Evolutionary conservation across 1,140 invertebrate genomes (phyloP).

Genomic region (Anastrepha obliqua): DNA sequence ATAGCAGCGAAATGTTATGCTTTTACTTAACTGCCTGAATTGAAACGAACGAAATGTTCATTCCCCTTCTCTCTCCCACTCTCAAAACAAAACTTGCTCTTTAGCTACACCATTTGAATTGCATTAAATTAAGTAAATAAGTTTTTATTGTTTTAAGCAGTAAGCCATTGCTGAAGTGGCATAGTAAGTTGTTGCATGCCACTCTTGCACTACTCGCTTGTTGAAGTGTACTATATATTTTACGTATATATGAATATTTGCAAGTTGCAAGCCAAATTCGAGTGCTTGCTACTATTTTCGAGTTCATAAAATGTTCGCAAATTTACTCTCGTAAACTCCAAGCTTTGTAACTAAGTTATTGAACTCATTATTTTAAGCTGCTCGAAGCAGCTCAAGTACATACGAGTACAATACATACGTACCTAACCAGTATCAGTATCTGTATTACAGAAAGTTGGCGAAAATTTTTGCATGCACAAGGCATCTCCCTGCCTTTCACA

Average conservation of each 20-base stretch:
- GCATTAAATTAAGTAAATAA: neutral
- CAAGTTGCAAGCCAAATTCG: neutral
- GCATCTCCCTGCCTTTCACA: neutral
- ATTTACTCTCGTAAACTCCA: neutral
- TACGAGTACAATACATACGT: neutral
- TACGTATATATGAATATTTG: too few relatives aligned
- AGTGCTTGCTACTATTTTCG: neutral
- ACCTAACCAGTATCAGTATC: too few relatives aligned
- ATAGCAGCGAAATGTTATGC: conserved; percentile 55
- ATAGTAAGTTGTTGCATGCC: neutral
- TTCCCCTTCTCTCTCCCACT: neutral
- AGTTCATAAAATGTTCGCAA: neutral
- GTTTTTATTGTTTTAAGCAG: conserved; percentile 25
- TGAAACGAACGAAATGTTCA: neutral
- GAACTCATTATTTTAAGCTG: conserved; percentile 1
- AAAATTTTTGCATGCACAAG: neutral
- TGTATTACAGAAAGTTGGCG: neutral
- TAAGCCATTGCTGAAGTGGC: conserved; percentile 12
- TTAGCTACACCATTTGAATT: neutral
- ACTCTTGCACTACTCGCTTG: neutral
- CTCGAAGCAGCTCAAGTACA: neutral
- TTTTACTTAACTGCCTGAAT: conserved; percentile 33
- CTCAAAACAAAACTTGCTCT: neutral
- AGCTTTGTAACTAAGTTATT: conserved; percentile 5
- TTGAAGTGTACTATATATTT: too few relatives aligned